Evolutionary conservation across 2,888 invertebrate genomes (phyloP).

Genomic region (Aphodius sticticus): DNA sequence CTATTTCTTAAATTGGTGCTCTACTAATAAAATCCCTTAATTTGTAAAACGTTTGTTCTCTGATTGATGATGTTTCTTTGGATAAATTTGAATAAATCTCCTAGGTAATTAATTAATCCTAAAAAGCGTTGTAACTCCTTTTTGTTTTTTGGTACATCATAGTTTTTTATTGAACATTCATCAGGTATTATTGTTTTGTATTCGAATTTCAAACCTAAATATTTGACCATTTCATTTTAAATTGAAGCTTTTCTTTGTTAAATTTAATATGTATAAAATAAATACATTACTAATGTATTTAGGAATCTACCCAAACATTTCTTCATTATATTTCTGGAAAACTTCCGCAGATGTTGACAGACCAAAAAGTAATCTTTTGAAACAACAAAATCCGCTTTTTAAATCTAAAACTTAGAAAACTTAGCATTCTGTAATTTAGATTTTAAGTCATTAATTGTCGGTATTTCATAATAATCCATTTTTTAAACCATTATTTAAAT

Average conservation of each 20-base stretch:
- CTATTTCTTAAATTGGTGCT: too few species aligned
- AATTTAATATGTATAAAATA: neutral
- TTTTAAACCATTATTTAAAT: conserved; percentile 43
- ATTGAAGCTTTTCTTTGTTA: neutral
- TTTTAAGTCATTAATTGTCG: conserved; percentile 43
- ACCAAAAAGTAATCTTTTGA: conserved; percentile 39
- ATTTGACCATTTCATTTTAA: neutral
- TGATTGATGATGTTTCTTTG: too few species aligned
- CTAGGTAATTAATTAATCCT: neutral
- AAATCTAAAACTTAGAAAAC: conserved; percentile 40
- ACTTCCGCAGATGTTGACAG: conserved; percentile 36
- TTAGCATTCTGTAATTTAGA: conserved; percentile 39
- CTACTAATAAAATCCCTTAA: too few species aligned
- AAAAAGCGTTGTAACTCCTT: conserved; percentile 1
- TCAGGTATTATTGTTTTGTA: neutral
- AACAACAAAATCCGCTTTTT: conserved; percentile 45
- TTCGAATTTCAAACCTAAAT: neutral
- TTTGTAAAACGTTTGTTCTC: too few species aligned
- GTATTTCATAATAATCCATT: conserved; percentile 42
- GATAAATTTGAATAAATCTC: neutral
- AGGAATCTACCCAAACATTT: conserved; percentile 49
- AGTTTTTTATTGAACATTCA: neutral
- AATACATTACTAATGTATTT: conserved; percentile 12
- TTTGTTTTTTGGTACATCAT: conserved; percentile 11
- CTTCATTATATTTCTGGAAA: conserved; percentile 49